These are phyloP conservation scores for Tetramorium alpestre DNA, from an alignment of 1,140 invertebrate species.

Conservation along the genomic window DNA sequence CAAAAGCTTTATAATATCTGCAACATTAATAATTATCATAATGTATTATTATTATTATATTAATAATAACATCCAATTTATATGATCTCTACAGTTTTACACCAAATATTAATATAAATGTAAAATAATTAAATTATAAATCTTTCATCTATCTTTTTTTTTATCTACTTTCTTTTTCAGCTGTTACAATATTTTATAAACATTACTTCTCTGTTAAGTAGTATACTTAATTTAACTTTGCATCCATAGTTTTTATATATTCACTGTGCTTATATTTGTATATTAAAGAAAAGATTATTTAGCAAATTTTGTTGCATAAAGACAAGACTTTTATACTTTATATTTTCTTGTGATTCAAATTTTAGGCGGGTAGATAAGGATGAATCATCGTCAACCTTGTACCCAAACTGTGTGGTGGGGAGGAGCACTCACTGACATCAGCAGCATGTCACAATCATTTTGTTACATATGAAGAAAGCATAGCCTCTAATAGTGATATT, in stretches of 20 bases:
- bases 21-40: conserved; percentile 57
- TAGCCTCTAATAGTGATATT: conserved; percentile 3
- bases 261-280: background rate
- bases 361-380: background rate
- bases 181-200: background rate
- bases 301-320: background rate
- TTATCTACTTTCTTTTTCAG: background rate
- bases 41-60: conserved; percentile 9
- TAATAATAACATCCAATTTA: background rate
- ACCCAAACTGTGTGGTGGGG: conserved; percentile 48
- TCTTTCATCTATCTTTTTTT: background rate
- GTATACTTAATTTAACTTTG: background rate
- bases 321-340: background rate
- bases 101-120: background rate
- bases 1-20: conserved; percentile 78
- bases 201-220: background rate
- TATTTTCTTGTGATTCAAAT: conserved; percentile 18
- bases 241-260: background rate
- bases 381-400: conserved; percentile 65
- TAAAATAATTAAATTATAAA: conserved; percentile 13
- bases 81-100: background rate
- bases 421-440: background rate
- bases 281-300: background rate
- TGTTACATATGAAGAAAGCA: background rate
- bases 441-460: conserved; percentile 25